Evolutionary conservation across 2,113 vertebrate species (phyloP).

Genomic region (Ailuropoda melanoleuca): DNA sequence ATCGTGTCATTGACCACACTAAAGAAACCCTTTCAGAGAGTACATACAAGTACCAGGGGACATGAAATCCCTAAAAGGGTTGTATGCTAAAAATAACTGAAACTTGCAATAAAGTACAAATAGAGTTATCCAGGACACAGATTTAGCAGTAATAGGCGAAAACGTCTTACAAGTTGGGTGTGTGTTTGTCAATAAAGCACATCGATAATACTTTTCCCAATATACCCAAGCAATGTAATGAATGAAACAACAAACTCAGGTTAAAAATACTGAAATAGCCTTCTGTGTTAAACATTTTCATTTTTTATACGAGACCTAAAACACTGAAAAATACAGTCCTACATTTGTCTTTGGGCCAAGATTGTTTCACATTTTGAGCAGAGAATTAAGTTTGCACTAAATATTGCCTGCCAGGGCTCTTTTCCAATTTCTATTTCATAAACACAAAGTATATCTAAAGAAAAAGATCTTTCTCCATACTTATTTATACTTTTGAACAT

Average conservation of each 20-base stretch:
- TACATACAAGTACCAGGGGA: not conserved
- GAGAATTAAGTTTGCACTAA: slow-evolving; percentile 54
- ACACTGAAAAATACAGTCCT: not conserved
- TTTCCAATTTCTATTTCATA: slow-evolving; percentile 48
- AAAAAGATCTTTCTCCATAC: not conserved
- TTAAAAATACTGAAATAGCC: not conserved
- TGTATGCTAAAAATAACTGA: not conserved
- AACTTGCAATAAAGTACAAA: slow-evolving; percentile 43
- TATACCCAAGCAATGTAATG: not conserved
- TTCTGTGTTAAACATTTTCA: slow-evolving; percentile 28
- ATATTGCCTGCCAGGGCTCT: not conserved
- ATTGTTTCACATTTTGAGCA: slow-evolving; percentile 33
- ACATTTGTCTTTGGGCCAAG: not conserved
- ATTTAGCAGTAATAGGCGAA: not conserved
- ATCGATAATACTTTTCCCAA: not conserved
- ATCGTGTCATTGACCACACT: not conserved
- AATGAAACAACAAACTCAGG: not conserved
- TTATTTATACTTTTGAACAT: slow-evolving; percentile 37
- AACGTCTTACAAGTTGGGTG: not conserved
- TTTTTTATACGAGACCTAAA: slow-evolving; percentile 19
- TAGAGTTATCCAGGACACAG: not conserved
- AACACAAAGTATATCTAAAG: slow-evolving; percentile 39
- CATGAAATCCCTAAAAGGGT: not conserved
- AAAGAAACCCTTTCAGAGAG: not conserved
- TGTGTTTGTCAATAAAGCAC: slow-evolving; percentile 13